These are phyloP conservation scores for Nephrotoma flavescens DNA, from an alignment of 2,888 invertebrate genomes.

Conservation along the genomic window DNA sequence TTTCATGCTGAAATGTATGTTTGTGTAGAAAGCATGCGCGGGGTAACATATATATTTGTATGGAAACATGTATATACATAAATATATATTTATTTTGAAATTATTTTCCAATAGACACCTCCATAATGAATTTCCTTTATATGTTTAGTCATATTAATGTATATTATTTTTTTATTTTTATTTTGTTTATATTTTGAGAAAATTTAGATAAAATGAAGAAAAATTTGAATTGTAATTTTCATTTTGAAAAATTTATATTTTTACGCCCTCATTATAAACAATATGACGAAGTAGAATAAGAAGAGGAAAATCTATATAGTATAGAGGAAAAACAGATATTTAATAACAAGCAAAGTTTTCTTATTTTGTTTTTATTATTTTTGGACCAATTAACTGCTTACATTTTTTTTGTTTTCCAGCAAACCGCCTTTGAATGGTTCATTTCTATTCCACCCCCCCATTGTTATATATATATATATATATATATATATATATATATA, in stretches of 20 bases:
- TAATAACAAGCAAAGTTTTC: neutral
- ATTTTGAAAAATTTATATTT: neutral
- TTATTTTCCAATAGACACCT: neutral
- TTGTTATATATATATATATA: neutral
- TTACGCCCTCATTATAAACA: neutral
- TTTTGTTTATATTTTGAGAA: neutral
- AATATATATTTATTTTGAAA: neutral
- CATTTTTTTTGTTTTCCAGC: neutral
- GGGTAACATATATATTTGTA: neutral
- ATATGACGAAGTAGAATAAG: neutral
- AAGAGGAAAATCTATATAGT: neutral
- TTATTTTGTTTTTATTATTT: neutral
- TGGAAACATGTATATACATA: too few relatives aligned
- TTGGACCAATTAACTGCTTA: neutral
- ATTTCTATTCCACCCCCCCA: neutral
- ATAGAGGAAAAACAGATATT: neutral
- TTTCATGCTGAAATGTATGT: neutral
- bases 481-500: neutral
- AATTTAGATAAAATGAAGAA: neutral
- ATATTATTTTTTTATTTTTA: neutral
- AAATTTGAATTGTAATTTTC: neutral
- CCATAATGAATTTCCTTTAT: neutral
- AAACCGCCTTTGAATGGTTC: neutral
- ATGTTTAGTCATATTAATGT: neutral
- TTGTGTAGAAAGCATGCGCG: neutral